phyloP scores from a whole-genome alignment of 2,113 vertebrate species.

The Mohoua ochrocephala region DNA sequence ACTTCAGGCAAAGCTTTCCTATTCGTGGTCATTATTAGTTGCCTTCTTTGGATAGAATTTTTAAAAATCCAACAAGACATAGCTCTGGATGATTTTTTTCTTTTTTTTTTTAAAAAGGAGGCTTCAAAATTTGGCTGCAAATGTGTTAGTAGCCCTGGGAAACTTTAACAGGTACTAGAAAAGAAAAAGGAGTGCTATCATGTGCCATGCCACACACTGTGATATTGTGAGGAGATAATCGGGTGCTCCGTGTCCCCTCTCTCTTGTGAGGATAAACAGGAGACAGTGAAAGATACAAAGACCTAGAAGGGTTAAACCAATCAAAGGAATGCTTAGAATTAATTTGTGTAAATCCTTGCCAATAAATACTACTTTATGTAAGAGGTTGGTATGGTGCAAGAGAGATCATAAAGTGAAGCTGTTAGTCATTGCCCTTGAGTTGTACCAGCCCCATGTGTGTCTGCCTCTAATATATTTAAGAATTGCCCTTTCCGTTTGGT shows the following conservation, averaged over 20 bases:
- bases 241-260: background rate
- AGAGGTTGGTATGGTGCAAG: background rate
- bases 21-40: background rate
- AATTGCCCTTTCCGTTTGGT: background rate
- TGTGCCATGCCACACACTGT: accelerated
- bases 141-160: background rate
- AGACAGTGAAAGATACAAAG: background rate
- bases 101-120: background rate
- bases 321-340: background rate
- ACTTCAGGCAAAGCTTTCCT: slow-evolving; percentile 17
- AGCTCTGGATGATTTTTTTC: background rate
- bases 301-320: background rate
- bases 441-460: background rate
- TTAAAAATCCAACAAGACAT: background rate
- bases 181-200: background rate
- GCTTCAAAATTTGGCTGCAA: background rate
- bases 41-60: background rate
- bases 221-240: background rate
- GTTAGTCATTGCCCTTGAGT: background rate
- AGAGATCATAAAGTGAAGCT: background rate
- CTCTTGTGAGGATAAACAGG: background rate
- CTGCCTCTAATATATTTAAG: background rate
- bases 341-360: background rate
- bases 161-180: background rate
- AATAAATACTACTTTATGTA: background rate